Evolutionary conservation across 30 jellyfish, hydroid and myxozoan genomes (phyloP), one percentile per base, ranked within the genome.

Genomic region (Sanderia malayensis): DNA sequence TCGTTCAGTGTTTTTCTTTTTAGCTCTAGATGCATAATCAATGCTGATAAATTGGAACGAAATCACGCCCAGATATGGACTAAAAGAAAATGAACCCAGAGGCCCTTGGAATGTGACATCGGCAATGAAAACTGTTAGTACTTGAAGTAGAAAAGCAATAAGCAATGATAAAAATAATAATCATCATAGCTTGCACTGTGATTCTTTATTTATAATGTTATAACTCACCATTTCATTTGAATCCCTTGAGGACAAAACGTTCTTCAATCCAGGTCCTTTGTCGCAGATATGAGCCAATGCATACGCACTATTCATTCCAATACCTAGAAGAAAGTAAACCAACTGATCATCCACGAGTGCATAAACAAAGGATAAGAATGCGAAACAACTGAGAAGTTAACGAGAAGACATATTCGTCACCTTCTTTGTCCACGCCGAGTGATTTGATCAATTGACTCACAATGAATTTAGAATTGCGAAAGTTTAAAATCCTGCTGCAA

Each of bases 231-330:
- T 73, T 73, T 60, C 75, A 0, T 58, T 15, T 31, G 83, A 49
- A 20, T 74, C 89, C 30, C 22, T 72, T 4, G 58, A 46, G 10
- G 82, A 30, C 31, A 69, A 30, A 18, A 60, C 69, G 30, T 37
- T 53, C 20, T 80, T 76, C 2, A 84, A 32, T 0, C 85, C 82
- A 58, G 87, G 69, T 47, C 73, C 94, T 17, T 69, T 76, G 34
- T 82, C 94, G 67, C 97, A 89, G 8, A 89, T 64, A 61, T 89
- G 78, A 10, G 95, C 97, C 75, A 89, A 31, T 0, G 97, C 93
- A 66, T 74, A 89, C 1, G 97, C 97, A 25, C 95, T 73, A 63
- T 89, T 89, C 93, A 89, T 76, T 20, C 97, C 97, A 1, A 92
- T 75, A 4, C 97, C 97, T 89, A 18, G 47, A 61, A 44, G 52